Percentiles rank a stretch among this genome's conserved stretches.
Conservation (phyloP, 1,140 invertebrate species). For the Camponotus vicinus region DNA sequence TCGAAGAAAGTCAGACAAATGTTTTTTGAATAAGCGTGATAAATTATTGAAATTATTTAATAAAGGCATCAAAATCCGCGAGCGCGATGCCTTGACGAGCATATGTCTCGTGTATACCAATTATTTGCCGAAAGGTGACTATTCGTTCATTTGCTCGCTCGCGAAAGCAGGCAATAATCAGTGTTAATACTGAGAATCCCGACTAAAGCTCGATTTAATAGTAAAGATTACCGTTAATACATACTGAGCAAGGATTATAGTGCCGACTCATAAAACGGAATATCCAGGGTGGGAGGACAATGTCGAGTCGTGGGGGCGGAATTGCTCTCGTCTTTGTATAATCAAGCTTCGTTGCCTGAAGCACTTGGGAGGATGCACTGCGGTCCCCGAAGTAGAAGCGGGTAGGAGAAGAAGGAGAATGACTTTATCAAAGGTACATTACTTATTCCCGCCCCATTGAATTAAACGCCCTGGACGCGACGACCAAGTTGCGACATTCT, state of each 20-base stretch:
- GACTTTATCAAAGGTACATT: constrained; percentile 68
- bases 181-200: constrained; percentile 68
- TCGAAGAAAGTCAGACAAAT: not conserved
- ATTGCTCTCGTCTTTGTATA: constrained; percentile 70
- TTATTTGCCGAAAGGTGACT: not conserved
- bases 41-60: not conserved
- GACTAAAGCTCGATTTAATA: constrained; percentile 66
- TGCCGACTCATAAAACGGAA: constrained; percentile 37
- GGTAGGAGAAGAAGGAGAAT: not conserved
- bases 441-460: constrained; percentile 62
- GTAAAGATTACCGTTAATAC: constrained; percentile 75
- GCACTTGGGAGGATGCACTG: constrained; percentile 18
- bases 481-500: constrained; percentile 15
- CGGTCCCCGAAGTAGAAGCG: constrained; percentile 17
- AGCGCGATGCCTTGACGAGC: not conserved
- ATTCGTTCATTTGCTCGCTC: constrained; percentile 4
- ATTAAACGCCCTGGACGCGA: constrained; percentile 59
- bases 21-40: not conserved
- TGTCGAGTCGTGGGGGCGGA: constrained; percentile 21
- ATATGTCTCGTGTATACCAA: no score
- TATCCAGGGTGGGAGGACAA: not conserved
- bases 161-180: not conserved
- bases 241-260: constrained; percentile 56
- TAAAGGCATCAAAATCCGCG: not conserved
- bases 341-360: constrained; percentile 66